phyloP scores from a whole-genome alignment of 1,140 invertebrate species.

The Agrilus planipennis region DNA sequence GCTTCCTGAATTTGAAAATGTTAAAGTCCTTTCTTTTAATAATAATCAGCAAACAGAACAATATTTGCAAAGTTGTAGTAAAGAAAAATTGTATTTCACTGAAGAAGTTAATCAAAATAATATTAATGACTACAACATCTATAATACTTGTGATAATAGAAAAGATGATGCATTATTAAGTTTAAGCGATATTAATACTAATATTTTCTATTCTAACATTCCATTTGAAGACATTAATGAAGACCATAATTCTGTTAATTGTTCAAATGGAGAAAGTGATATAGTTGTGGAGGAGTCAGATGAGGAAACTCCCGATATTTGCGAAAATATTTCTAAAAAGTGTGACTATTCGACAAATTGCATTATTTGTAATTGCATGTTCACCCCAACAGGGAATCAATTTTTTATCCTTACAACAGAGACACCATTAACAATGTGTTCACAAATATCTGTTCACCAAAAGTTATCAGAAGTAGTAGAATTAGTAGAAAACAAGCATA shows the following conservation, averaged over 20 bases:
- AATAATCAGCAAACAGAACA: too few relatives aligned
- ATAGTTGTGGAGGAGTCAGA: constrained; percentile 31
- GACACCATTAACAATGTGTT: constrained; percentile 27
- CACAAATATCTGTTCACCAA: constrained; percentile 22
- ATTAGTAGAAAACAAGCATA: constrained; percentile 14
- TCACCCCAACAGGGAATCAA: constrained; percentile 21
- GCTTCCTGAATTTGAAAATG: background rate
- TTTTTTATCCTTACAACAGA: constrained; percentile 25
- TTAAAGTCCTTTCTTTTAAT: background rate
- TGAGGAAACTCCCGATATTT: constrained; percentile 17
- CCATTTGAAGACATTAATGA: constrained; percentile 3
- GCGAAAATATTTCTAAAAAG: constrained; percentile 17
- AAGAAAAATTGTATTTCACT: too few relatives aligned
- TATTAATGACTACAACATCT: background rate
- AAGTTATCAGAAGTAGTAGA: constrained; percentile 23
- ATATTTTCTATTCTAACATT: background rate
- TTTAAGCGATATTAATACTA: background rate
- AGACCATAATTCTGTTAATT: constrained; percentile 17
- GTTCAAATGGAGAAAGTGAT: constrained; percentile 26
- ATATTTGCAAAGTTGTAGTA: too few relatives aligned
- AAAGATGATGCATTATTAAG: background rate
- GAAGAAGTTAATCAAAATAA: too few relatives aligned
- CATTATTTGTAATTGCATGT: constrained; percentile 23
- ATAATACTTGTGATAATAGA: background rate
- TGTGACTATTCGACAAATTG: constrained; percentile 15